Conservation (phyloP, 1,140 invertebrate species). For the Paralvinella palmiformis region DNA sequence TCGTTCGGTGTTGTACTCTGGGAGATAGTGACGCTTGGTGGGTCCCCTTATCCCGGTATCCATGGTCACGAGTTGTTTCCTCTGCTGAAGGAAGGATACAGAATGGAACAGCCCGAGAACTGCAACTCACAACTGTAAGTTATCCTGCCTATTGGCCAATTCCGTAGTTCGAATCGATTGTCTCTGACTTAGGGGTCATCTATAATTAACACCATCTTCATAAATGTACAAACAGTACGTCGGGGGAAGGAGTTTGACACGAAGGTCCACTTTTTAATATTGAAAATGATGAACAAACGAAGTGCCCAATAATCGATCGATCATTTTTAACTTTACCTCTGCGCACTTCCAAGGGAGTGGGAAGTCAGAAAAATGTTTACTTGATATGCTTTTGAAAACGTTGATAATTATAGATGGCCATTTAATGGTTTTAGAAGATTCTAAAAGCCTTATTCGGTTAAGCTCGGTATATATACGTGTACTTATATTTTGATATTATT, state of each 20-base stretch:
- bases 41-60: conserved; percentile 52
- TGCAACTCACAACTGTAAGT: conserved; percentile 39
- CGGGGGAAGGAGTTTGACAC: background rate
- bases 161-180: background rate
- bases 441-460: no score
- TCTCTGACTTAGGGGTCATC: no score
- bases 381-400: no score
- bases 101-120: conserved; percentile 67
- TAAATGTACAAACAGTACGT: background rate
- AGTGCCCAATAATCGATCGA: no score
- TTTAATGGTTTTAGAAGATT: no score
- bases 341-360: no score
- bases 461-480: no score
- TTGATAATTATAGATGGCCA: no score
- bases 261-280: background rate
- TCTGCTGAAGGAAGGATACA: conserved; percentile 74
- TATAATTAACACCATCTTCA: background rate
- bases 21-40: conserved; percentile 55
- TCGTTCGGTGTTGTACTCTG: conserved; percentile 55
- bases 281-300: no score
- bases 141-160: background rate
- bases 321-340: no score
- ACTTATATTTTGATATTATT: no score
- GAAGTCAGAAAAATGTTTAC: no score
- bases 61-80: conserved; percentile 70